phyloP scores from a whole-genome alignment of 2,113 vertebrate genomes.

The Bombycilla garrulus region DNA sequence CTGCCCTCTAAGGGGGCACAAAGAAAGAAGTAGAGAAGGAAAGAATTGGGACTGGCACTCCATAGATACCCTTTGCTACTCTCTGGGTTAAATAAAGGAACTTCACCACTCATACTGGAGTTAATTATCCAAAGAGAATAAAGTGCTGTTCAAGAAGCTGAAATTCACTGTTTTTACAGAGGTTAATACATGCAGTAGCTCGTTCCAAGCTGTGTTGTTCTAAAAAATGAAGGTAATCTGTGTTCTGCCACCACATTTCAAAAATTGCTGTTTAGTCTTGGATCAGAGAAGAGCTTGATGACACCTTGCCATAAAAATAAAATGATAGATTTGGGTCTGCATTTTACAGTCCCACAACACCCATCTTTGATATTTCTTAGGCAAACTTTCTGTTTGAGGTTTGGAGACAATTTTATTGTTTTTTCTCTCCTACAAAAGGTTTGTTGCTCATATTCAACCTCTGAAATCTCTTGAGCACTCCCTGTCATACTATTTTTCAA shows the following conservation, averaged over 20 bases:
- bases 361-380: constrained; percentile 26
- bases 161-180: background rate
- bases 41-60: background rate
- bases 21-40: background rate
- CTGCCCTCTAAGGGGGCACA: background rate
- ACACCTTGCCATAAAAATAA: background rate
- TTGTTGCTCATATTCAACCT: background rate
- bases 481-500: background rate
- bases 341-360: background rate
- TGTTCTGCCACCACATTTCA: background rate
- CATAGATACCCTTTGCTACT: background rate
- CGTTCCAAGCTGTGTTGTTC: background rate
- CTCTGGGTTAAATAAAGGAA: background rate
- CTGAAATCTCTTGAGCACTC: background rate
- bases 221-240: constrained; percentile 10
- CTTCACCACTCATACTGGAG: accelerated
- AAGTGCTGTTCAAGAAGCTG: background rate
- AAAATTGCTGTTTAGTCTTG: constrained; percentile 10
- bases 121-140: background rate
- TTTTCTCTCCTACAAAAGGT: background rate
- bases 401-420: background rate
- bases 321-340: constrained; percentile 26
- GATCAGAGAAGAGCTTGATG: constrained; percentile 1
- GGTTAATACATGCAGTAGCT: background rate
- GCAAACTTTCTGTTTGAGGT: constrained; percentile 8